phyloP scores from a whole-genome alignment of 2,888 invertebrate genomes.

The Didymodactylos carnosus region DNA sequence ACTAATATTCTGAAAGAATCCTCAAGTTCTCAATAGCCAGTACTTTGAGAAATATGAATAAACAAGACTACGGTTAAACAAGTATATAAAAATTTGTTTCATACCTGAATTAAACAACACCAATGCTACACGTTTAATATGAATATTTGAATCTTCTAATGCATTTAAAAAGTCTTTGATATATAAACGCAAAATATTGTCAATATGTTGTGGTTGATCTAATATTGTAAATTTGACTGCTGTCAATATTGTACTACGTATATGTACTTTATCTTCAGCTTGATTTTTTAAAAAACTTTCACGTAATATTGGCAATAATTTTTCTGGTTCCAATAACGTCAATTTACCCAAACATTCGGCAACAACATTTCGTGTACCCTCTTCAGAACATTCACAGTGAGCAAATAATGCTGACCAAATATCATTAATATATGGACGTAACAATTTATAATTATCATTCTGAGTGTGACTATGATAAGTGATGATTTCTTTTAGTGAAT shows the following conservation, averaged over 20 bases:
- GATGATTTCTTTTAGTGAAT: conserved; percentile 79
- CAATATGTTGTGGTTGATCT: conserved; percentile 82
- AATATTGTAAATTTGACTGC: conserved; percentile 96
- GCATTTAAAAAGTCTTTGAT: conserved; percentile 59
- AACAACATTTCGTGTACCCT: conserved; percentile 92
- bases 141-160: conserved; percentile 69
- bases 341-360: conserved; percentile 91
- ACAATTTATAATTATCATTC: neutral
- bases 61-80: too few species aligned
- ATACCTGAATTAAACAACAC: conserved; percentile 43
- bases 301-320: conserved; percentile 57
- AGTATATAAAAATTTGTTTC: too few species aligned
- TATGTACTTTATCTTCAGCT: conserved; percentile 32
- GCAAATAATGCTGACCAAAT: conserved; percentile 55
- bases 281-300: conserved; percentile 18
- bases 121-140: conserved; percentile 80
- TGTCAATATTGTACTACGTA: conserved; percentile 84
- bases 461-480: conserved; percentile 7
- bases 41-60: too few species aligned
- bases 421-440: conserved; percentile 3
- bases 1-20: too few species aligned
- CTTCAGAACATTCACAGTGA: conserved; percentile 87
- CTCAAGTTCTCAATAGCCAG: too few species aligned
- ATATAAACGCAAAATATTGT: conserved; percentile 56
- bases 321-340: conserved; percentile 71